Conservation (phyloP, 1,140 invertebrate genomes). For the Macrobrachium nipponense region DNA sequence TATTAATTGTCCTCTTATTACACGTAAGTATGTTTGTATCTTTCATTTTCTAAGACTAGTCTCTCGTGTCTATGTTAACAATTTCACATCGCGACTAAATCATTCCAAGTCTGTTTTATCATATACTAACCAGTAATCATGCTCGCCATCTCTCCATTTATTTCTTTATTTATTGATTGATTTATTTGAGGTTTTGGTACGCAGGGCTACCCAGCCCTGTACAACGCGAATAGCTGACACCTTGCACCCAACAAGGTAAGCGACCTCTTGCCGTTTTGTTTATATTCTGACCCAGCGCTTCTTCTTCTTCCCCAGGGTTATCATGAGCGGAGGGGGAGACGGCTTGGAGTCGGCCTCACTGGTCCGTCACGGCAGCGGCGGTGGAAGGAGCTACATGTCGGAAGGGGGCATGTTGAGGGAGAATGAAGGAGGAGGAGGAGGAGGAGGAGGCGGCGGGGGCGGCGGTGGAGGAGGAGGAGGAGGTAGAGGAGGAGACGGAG, state of each 20-base stretch:
- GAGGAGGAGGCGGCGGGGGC: not conserved
- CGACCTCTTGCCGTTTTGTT: not conserved
- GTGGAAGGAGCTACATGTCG: conserved; percentile 64
- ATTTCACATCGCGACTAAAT: too few species aligned
- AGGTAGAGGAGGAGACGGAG: not conserved
- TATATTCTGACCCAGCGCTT: not conserved
- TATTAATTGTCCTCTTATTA: too few species aligned
- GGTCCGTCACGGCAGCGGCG: conserved; percentile 61
- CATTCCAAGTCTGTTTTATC: too few species aligned
- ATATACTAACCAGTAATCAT: too few species aligned
- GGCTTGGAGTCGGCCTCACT: conserved; percentile 65
- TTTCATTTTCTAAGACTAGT: too few species aligned
- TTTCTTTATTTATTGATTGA: too few species aligned
- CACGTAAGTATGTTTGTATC: too few species aligned
- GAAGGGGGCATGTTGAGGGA: conserved; percentile 55
- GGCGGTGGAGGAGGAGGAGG: conserved; percentile 9
- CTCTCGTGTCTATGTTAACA: too few species aligned
- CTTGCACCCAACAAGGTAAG: not conserved
- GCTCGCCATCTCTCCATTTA: too few species aligned
- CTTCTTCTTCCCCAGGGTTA: conserved; percentile 35
- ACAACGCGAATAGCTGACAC: too few species aligned
- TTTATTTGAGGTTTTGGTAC: too few species aligned
- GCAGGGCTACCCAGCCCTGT: too few species aligned
- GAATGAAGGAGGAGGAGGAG: conserved; percentile 18
- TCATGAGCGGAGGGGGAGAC: conserved; percentile 53